Evolutionary conservation across 2,888 invertebrate species (phyloP).

Genomic region (Griposia aprilina): DNA sequence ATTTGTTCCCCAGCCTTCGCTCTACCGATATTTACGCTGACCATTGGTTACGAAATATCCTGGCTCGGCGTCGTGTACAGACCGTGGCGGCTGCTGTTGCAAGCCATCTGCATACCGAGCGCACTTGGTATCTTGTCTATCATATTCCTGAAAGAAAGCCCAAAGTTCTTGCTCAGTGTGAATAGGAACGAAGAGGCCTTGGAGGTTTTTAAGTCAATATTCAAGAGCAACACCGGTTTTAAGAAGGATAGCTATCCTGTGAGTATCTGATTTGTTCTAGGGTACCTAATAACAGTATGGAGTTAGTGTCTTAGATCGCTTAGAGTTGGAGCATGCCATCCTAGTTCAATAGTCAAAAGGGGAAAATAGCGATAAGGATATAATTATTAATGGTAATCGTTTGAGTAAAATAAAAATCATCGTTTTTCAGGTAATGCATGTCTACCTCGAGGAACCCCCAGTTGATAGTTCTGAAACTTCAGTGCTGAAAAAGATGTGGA

Average conservation of each 20-base stretch:
- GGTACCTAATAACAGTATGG: neutral
- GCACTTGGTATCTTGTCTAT: slow-evolving; percentile 90
- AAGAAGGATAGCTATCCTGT: slow-evolving; percentile 73
- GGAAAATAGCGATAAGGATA: neutral
- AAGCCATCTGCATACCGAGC: slow-evolving; percentile 92
- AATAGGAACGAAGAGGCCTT: slow-evolving; percentile 91
- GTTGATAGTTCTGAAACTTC: slow-evolving; percentile 63
- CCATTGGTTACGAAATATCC: slow-evolving; percentile 79
- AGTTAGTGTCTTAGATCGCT: neutral
- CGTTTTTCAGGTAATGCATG: slow-evolving; percentile 72
- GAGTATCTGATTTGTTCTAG: slow-evolving; percentile 53
- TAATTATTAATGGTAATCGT: neutral
- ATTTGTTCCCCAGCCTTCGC: slow-evolving; percentile 74
- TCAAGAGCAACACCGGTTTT: slow-evolving; percentile 73
- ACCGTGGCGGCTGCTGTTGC: slow-evolving; percentile 94
- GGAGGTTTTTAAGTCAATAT: slow-evolving; percentile 75
- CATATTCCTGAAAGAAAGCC: slow-evolving; percentile 92
- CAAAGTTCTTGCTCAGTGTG: slow-evolving; percentile 93
- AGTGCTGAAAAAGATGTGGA: slow-evolving; percentile 79
- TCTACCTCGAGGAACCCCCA: slow-evolving; percentile 75
- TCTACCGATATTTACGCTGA: slow-evolving; percentile 78
- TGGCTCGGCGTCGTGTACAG: slow-evolving; percentile 89
- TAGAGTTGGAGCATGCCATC: neutral
- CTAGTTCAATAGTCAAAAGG: neutral
- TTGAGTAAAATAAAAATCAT: neutral